A percentile compares a stretch with the other conserved stretches of the same genome.
Conservation (phyloP, 2,888 invertebrate genomes). For the Drosophila merina region DNA sequence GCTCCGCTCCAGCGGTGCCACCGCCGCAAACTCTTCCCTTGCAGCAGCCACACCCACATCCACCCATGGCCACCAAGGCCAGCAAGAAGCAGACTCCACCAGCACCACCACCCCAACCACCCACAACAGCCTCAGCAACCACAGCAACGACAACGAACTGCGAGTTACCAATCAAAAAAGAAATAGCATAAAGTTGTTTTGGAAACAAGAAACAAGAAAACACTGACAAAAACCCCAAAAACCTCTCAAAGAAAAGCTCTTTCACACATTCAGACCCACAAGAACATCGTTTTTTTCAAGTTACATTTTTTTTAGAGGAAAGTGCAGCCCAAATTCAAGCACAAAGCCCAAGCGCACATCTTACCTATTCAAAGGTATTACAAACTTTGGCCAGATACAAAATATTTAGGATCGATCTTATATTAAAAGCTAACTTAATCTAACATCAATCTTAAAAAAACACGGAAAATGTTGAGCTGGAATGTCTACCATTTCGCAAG, state of each 20-base stretch:
- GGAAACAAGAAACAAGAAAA: constrained; percentile 1
- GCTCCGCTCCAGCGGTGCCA: neutral
- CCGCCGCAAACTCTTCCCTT: constrained; percentile 17
- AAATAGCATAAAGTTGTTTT: constrained; percentile 67
- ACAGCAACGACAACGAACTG: constrained; percentile 76
- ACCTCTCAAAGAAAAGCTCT: constrained; percentile 50
- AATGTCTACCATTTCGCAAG: constrained; percentile 8
- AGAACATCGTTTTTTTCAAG: constrained; percentile 7
- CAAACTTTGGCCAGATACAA: constrained; percentile 4
- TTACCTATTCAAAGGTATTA: constrained; percentile 17
- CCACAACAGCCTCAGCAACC: constrained; percentile 22
- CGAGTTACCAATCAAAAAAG: constrained; percentile 81
- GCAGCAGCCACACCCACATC: constrained; percentile 34
- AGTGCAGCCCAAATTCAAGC: constrained; percentile 44
- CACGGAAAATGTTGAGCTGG: neutral
- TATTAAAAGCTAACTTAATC: neutral
- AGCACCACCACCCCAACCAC: constrained; percentile 46
- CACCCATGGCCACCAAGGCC: constrained; percentile 78
- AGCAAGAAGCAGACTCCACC: constrained; percentile 81
- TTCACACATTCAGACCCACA: constrained; percentile 43
- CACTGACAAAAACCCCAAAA: constrained; percentile 13
- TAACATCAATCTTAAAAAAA: neutral
- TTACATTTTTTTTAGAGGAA: constrained; percentile 12
- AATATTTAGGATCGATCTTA: constrained; percentile 1
- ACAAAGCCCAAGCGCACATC: constrained; percentile 34